Evolutionary conservation across 1,140 invertebrate species (phyloP), one percentile per base, ranked within the genome.

Genomic region (Eubasilissa regina): DNA sequence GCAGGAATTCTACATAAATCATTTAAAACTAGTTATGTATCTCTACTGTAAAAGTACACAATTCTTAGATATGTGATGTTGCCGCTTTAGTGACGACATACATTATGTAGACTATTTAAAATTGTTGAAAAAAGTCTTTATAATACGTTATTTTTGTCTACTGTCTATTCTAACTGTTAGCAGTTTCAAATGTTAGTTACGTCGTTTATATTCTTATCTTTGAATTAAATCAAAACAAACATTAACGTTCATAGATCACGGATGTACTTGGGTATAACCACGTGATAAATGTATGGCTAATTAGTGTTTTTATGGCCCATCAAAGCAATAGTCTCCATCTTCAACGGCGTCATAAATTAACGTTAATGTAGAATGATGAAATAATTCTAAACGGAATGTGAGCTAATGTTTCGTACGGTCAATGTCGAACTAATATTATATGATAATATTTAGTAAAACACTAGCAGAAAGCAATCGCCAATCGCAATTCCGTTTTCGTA

Each of bases 231-330:
- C 64, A 48, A 68, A 68, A 48, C 64, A 45, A 68, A 68, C 45
- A 45, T 17, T 15, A 17, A 11, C 44, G 9, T 17, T 7, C 44
- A 68, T 68, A 68, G 64, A 68, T 68, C 64, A 68, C 64, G 64
- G 10, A 6, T 25, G 64, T 17, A n/a, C n/a, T 68, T 10, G 47
- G 44, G 47, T 43, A 68, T 68, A 68, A 68, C 43, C 45, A 68
- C 64, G 19, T 68, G 45, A 68, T 68, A 47, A 45, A 68, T 68
- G 64, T 17, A 13, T 9, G 35, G 43, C 19, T 68, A 68, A 68
- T 68, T 68, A 68, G 64, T 68, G 15, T 68, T 47, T 68, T 68
- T 68, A 68, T 68, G 35, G 43, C 43, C 64, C n/a, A 68, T 17
- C 44, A 51, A 51, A 1, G 11, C 64, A 47, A 25, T 12, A 47